Evolutionary conservation across 1,140 invertebrate genomes (phyloP), one percentile per base, ranked within the genome.

Genomic region (Sesamia nonagrioides): DNA sequence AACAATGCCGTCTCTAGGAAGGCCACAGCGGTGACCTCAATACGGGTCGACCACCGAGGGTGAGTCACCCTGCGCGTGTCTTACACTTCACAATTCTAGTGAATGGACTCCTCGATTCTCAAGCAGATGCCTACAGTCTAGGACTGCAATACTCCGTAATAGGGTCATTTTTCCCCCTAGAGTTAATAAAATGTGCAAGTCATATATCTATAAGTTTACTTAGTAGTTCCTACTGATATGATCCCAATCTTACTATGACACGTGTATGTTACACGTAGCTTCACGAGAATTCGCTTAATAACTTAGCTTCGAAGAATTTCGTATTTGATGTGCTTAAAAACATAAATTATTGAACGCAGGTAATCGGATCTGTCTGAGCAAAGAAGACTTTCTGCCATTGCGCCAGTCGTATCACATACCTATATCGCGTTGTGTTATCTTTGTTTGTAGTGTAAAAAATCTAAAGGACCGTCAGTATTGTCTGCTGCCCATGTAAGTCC

Each of bases 1-100:
- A 66, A 77, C 61, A 77, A 68, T 68, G 61, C 40, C 54, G 54
- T 37, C 60, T 66, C 60, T 68, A 68, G 37, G 73, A 75, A 75
- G 74, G 74, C 74, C 74, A 68, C 61, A 35, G 48, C 17, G 21
- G 60, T 77, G 74, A 77, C 74, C 74, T 68, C 74, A 77, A 68
- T 77, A 40, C 45, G 48, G 74, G 74, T 77, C 74, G 61, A 11
- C 60, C 21, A 60, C 50, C 74, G 74, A 48, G 74, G 74, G 74
- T 77, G 61, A 77, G 8, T 77, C 74, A 77, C 74, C 74, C 74
- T 56, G 74, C 33, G 74, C 50, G 58, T 37, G 21, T 35, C 37
- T 63, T 18, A 63, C 37, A 48, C 63, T 50, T 27, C 58, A 61
- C 27, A 15, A 11, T 42, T 50, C 45, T 69, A 48, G 18, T 69